These are phyloP conservation scores for Barnardius zonarius DNA, from an alignment of 2,113 vertebrate genomes.

Conservation along the genomic window DNA sequence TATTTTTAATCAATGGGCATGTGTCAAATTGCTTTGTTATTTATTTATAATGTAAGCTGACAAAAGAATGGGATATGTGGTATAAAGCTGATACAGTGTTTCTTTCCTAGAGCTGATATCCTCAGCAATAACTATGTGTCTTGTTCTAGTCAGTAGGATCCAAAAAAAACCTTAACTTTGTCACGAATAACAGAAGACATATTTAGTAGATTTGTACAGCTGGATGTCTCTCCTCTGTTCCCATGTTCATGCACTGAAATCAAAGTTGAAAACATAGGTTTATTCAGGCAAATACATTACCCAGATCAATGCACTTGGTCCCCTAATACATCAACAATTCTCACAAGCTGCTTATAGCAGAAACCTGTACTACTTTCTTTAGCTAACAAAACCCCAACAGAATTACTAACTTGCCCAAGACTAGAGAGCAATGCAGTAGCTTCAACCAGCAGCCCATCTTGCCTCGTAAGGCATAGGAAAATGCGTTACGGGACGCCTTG, in stretches of 20 bases:
- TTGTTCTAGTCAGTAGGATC: slow-evolving; percentile 22
- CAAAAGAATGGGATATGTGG: slow-evolving; percentile 72
- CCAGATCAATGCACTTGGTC: background rate
- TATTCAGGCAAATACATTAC: background rate
- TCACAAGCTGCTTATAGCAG: background rate
- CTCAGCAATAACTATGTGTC: slow-evolving; percentile 30
- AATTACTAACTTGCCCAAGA: background rate
- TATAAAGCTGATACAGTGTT: slow-evolving; percentile 63
- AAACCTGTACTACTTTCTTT: background rate
- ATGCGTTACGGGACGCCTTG: background rate
- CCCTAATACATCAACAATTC: background rate
- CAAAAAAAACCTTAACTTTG: slow-evolving; percentile 5
- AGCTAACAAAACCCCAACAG: background rate
- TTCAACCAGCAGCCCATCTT: background rate
- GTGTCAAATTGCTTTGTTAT: slow-evolving; percentile 82
- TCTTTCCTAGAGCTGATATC: slow-evolving; percentile 56
- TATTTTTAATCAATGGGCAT: slow-evolving; percentile 83
- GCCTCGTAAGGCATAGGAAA: background rate
- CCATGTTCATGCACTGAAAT: background rate
- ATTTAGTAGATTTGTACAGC: slow-evolving; percentile 14
- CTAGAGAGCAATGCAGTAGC: background rate
- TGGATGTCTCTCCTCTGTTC: background rate
- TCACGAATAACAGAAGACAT: slow-evolving; percentile 16
- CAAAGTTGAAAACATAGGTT: background rate
- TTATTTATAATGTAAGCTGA: slow-evolving; percentile 81